Evolutionary conservation across 2,113 vertebrate genomes (phyloP).

Genomic region (Neolamprologus ventralis): DNA sequence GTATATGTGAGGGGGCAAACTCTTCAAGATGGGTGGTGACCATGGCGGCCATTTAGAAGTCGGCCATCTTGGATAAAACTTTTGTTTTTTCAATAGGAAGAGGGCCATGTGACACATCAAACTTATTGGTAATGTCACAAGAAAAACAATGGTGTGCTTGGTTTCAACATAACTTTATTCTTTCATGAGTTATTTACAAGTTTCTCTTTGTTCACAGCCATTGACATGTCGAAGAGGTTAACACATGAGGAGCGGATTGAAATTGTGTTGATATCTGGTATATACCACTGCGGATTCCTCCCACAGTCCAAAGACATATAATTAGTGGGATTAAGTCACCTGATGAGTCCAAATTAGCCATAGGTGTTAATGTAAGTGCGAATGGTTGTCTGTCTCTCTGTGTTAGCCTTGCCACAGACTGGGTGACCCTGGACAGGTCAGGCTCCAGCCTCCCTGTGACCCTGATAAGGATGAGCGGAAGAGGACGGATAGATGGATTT

Average conservation of each 20-base stretch:
- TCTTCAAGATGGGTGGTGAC: not conserved
- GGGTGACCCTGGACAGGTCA: not conserved
- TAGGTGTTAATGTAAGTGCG: not conserved
- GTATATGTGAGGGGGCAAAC: not conserved
- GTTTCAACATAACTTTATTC: not conserved
- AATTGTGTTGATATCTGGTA: not conserved
- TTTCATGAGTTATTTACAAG: not conserved
- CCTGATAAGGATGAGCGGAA: not conserved
- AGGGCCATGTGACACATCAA: not conserved
- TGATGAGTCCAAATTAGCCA: not conserved
- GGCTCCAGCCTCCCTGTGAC: not conserved
- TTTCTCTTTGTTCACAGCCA: not conserved
- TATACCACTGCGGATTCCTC: not conserved
- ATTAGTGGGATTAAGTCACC: not conserved
- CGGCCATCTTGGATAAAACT: not conserved
- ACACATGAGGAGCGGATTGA: fast-evolving
- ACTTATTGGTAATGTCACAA: not conserved
- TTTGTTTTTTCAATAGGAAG: not conserved
- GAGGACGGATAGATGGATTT: not conserved
- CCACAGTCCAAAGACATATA: not conserved
- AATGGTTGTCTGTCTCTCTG: not conserved
- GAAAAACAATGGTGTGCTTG: not conserved
- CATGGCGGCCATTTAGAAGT: not conserved
- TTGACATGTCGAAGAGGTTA: not conserved
- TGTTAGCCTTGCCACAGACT: not conserved